A percentile compares a stretch with the other conserved stretches of the same genome.
Evolutionary conservation across 1,140 invertebrate species (phyloP).

Genomic region (Drosophila pandora): DNA sequence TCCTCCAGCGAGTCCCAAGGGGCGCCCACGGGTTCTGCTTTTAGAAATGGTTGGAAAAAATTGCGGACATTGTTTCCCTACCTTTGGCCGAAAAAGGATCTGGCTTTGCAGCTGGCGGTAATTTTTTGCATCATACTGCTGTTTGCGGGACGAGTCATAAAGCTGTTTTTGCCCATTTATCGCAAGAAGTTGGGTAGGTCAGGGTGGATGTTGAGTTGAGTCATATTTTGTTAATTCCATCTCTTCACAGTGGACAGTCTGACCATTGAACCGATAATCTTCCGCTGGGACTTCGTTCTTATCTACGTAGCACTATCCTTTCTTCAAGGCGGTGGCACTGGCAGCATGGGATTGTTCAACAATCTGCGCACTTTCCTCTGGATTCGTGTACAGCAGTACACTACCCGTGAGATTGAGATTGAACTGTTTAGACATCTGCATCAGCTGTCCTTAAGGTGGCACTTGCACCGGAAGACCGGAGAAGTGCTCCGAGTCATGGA

Average conservation of each 20-base stretch:
- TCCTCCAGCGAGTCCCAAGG: slow-evolving; percentile 12
- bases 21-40: slow-evolving; percentile 86
- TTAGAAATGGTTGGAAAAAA: slow-evolving; percentile 91
- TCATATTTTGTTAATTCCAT: slow-evolving; percentile 38
- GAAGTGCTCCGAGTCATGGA: slow-evolving; percentile 98
- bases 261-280: slow-evolving; percentile 85
- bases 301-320: slow-evolving; percentile 95
- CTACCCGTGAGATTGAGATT: slow-evolving; percentile 95
- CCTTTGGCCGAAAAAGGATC: slow-evolving; percentile 95
- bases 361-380: slow-evolving; percentile 96
- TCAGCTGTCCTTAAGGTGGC: slow-evolving; percentile 93
- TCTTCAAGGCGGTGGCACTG: slow-evolving; percentile 95
- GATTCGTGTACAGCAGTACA: slow-evolving; percentile 98
- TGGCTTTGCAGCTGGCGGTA: slow-evolving; percentile 91
- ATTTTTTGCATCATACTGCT: slow-evolving; percentile 92
- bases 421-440: slow-evolving; percentile 94
- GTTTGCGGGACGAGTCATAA: slow-evolving; percentile 92
- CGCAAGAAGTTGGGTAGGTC: slow-evolving; percentile 92
- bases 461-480: slow-evolving; percentile 96
- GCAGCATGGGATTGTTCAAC: slow-evolving; percentile 96
- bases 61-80: slow-evolving; percentile 92
- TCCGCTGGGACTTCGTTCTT: slow-evolving; percentile 95
- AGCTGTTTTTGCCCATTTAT: slow-evolving; percentile 97
- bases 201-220: slow-evolving; percentile 8
- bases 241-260: slow-evolving; percentile 89